phyloP scores from a whole-genome alignment of 2,113 vertebrate species.

The Gorsachius goisagi region DNA sequence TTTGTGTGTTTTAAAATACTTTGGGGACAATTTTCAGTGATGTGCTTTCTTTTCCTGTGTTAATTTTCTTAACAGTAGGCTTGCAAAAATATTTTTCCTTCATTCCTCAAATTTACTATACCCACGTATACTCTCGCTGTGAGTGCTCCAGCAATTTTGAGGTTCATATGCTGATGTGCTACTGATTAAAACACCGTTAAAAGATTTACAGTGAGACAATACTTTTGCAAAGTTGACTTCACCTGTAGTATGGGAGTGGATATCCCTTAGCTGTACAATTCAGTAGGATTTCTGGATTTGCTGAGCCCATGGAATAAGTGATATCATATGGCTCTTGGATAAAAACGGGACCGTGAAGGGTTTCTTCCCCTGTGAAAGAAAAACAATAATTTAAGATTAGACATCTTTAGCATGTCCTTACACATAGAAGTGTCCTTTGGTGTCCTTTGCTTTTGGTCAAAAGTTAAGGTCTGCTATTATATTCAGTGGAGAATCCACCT shows the following conservation, averaged over 20 bases:
- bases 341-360: constrained; percentile 82
- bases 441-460: not conserved
- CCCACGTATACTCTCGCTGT: fast-evolving
- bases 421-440: not conserved
- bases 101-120: not conserved
- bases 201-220: not conserved
- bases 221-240: constrained; percentile 7
- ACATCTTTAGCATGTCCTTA: not conserved
- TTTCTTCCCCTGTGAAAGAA: constrained; percentile 72
- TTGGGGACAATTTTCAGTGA: not conserved
- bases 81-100: not conserved
- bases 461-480: not conserved
- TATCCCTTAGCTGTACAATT: constrained; percentile 85
- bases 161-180: fast-evolving
- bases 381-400: constrained; percentile 23
- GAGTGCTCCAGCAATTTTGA: not conserved
- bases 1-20: not conserved
- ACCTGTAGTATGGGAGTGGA: constrained; percentile 84
- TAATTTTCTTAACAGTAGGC: not conserved
- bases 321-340: constrained; percentile 85
- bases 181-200: not conserved
- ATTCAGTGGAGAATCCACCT: not conserved
- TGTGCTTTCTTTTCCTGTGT: not conserved
- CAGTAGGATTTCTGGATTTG: constrained; percentile 81
- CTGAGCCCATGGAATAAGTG: constrained; percentile 78